Base-by-base conservation (phyloP, 2,888 invertebrate species). In the Tanytarsus gracilentus region DNA sequence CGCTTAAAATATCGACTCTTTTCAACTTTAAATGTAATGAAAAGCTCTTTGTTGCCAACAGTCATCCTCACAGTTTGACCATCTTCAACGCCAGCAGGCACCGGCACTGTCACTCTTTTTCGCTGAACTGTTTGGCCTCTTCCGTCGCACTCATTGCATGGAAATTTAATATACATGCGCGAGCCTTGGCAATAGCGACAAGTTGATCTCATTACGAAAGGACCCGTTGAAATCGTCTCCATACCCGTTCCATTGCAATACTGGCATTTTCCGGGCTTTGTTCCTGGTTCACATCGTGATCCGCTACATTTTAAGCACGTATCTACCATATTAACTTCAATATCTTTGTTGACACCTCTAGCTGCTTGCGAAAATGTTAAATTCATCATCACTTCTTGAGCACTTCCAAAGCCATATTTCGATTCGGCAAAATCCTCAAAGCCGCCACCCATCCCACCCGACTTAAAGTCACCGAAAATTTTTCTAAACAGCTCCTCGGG, bases 171-270 rank as follows among this genome's bases (percentile, higher is more conserved):
- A 65, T 85, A 82, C 76, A 89, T 83, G 61, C 91, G 81, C 0
- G 86, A 81, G 1, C 96, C 96, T 67, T 88, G 86, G 69, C 95
- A 96, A 66, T 88, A 86, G 59, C 96, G 80, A 71, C 97, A 98
- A 0, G 97, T 95, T 2, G 93, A 90, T 60, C 95, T 80, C 96
- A 98, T 97, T 25, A 97, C 86, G 75, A 97, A 98, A 56, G 96
- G 96, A 26, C 97, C 97, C 64, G 86, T 84, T 16, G 84, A 83
- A 65, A 92, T 84, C 8, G 91, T 90, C 74, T 94, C 92, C 86
- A 95, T 93, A 61, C 99, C 99, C 3, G 92, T 89, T 7, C 99
- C 99, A 75, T 95, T 92, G 71, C 99, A 99, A 69, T 88, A 87
- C 2, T 85, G 85, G 71, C 99, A 99, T 63, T 83, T 83, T 2